Percentiles rank a stretch among this genome's conserved stretches.
Evolutionary conservation across 1,140 invertebrate species (phyloP).

Genomic region (Augochlora pura): DNA sequence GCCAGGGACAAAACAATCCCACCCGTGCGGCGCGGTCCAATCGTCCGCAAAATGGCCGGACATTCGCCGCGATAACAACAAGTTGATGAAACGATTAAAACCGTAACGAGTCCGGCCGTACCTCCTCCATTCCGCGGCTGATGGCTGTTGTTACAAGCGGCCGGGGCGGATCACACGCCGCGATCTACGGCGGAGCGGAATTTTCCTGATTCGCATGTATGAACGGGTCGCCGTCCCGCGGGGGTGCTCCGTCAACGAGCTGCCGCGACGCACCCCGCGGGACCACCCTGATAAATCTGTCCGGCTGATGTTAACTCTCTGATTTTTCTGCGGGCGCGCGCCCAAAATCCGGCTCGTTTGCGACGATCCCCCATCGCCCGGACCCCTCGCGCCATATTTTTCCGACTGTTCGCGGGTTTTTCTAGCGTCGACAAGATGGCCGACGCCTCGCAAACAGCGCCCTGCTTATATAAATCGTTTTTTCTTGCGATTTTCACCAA

Average conservation of each 20-base stretch:
- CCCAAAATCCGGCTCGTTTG: constrained; percentile 24
- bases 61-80: constrained; percentile 70
- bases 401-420: neutral
- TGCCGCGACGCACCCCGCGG: constrained; percentile 67
- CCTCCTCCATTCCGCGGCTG: constrained; percentile 38
- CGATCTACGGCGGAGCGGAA: constrained; percentile 57
- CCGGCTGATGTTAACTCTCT: constrained; percentile 72
- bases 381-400: neutral
- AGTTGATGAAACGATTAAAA: constrained; percentile 75
- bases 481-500: too few species aligned
- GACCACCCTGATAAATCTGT: constrained; percentile 72
- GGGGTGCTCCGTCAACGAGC: constrained; percentile 72
- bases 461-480: too few species aligned
- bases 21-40: constrained; percentile 35
- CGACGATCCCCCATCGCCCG: neutral
- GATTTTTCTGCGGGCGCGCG: constrained; percentile 58
- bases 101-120: constrained; percentile 62
- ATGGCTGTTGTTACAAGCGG: constrained; percentile 62
- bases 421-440: neutral
- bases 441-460: too few species aligned
- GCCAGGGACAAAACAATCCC: constrained; percentile 59
- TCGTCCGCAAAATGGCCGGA: constrained; percentile 59
- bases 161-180: neutral
- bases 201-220: constrained; percentile 77
- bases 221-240: constrained; percentile 66